Evolutionary conservation across 1,140 invertebrate genomes (phyloP).

Genomic region (Sminthurides bifidus): DNA sequence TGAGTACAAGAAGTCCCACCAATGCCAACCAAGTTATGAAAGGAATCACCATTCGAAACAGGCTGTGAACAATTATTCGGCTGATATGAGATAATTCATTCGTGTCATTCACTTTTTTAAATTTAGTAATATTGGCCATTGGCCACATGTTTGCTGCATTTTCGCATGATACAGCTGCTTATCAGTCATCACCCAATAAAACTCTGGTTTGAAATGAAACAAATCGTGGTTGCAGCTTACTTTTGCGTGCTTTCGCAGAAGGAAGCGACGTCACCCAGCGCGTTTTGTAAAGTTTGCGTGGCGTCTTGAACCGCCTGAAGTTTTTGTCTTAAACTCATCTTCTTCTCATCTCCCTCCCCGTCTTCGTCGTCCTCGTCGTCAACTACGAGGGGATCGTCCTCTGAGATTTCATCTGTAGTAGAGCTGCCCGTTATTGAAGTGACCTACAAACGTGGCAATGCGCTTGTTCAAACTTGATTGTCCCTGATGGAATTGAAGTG

Average conservation of each 20-base stretch:
- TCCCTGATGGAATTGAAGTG: too few species aligned
- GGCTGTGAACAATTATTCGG: conserved; percentile 48
- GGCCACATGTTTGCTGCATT: neutral
- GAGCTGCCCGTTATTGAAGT: conserved; percentile 35
- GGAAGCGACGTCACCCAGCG: conserved; percentile 82
- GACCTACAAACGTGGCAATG: conserved; percentile 13
- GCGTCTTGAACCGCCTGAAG: conserved; percentile 92
- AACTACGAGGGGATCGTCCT: conserved; percentile 40
- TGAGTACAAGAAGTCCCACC: conserved; percentile 38
- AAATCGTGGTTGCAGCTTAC: conserved; percentile 43
- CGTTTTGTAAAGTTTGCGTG: conserved; percentile 84
- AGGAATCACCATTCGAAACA: conserved; percentile 94
- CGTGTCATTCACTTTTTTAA: neutral
- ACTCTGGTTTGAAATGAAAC: neutral
- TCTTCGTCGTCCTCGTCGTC: conserved; percentile 35
- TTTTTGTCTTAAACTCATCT: conserved; percentile 85
- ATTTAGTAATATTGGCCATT: neutral
- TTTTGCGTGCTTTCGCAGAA: conserved; percentile 86
- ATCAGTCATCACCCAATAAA: neutral
- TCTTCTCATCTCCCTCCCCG: conserved; percentile 62
- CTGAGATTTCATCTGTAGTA: conserved; percentile 48
- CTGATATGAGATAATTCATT: neutral
- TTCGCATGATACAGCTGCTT: neutral
- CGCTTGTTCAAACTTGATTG: too few species aligned
- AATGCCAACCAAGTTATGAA: conserved; percentile 90